Conservation (phyloP, 92 coral and sea anemone genomes). For the Epizoanthus rinbou region DNA sequence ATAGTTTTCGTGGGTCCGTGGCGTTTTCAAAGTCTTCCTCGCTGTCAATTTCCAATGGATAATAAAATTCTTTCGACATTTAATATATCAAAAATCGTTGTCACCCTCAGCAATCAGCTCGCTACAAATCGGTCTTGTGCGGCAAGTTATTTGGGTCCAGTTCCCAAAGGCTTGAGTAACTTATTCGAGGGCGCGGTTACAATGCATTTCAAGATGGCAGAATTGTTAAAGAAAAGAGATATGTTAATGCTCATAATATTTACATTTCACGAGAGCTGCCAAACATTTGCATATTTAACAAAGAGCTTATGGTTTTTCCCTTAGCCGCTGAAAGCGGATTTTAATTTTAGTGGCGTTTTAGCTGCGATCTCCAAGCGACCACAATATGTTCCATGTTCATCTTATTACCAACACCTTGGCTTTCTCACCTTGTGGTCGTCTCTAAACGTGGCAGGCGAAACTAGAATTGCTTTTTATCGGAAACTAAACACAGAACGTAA, state of each 20-base stretch:
- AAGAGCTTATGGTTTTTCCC: constrained; percentile 81
- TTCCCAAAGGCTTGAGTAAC: too few relatives aligned
- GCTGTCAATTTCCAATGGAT: too few relatives aligned
- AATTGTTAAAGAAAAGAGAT: too few relatives aligned
- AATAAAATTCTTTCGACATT: too few relatives aligned
- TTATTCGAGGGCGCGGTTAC: too few relatives aligned
- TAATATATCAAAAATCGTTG: too few relatives aligned
- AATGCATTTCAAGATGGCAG: too few relatives aligned
- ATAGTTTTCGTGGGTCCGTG: too few relatives aligned
- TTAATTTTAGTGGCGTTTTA: constrained; percentile 28
- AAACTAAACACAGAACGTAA: background rate
- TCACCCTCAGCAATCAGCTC: too few relatives aligned
- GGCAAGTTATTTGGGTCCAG: too few relatives aligned
- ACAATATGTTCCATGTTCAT: background rate
- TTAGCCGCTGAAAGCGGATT: constrained; percentile 63
- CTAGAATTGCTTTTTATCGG: background rate
- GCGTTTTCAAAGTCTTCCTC: too few relatives aligned
- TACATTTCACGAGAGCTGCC: constrained; percentile 13
- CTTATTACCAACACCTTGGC: background rate
- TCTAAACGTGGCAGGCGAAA: background rate
- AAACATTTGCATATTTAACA: constrained; percentile 45
- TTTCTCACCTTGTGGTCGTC: background rate
- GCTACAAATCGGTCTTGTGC: too few relatives aligned
- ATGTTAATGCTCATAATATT: background rate
- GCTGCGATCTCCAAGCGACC: constrained; percentile 25